Evolutionary conservation across 2,888 invertebrate genomes (phyloP), one percentile per base, ranked within the genome.

Genomic region (Alviniconcha strummeri): DNA sequence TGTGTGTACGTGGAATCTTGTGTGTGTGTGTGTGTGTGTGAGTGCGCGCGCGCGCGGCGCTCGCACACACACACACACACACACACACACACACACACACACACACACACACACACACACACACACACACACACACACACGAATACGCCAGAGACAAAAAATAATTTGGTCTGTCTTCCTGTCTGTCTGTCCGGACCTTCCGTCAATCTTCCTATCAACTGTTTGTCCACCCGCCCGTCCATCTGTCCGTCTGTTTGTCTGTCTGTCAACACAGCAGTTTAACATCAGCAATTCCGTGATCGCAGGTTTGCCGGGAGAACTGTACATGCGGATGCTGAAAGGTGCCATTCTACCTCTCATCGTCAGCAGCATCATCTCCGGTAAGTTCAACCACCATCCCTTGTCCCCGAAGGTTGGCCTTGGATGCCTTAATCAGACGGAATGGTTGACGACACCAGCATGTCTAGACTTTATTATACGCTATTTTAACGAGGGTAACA

Each of bases 341-440:
- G 86, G 90, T 86, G 89, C 90, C 87, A 89, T 91, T 6, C 84
- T 91, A 7, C 92, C 91, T 1, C 85, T 91, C 8, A 88, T 91
- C 13, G 86, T 89, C 8, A 89, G 91, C 83, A 91, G 90, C 71
- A 90, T 92, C 13, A 89, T 92, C 4, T 86, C 90, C 74, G 91
- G 92, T 92, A 86, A 85, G 87, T 71, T 19, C 13, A 60, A 3
- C 36, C 36, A 36, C 36, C 36, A 36, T 36, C 3, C 36, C 36
- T 1, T 36, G 8, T 60, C 13, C 60, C 8, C 60, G 60, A 60
- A 13, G 8, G 60, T 60, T 60, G 13, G 60, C 13, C 8, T 13
- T 11, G 60, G 60, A 11, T 11, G 13, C 4, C 8, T 8, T 1
- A 11, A 60, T 60, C 8, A 8, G 9, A 60, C 60, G 13, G 60